Evolutionary conservation across 2,113 vertebrate species (phyloP), one percentile per base, ranked within the genome.

Genomic region (Propithecus coquereli): DNA sequence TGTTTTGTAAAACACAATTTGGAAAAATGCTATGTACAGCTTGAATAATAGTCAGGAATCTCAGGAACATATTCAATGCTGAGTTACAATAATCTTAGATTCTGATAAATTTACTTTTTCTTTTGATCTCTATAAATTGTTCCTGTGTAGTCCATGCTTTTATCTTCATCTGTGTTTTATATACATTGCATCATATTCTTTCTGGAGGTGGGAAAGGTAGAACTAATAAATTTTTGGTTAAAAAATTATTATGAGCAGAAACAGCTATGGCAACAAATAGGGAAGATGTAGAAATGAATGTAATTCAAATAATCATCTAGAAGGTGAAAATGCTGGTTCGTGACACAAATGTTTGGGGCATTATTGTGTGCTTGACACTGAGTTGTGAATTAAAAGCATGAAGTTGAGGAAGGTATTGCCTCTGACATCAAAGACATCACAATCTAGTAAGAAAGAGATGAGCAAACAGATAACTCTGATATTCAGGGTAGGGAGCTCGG

Each of bases 361-460:
- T 43, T 52, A 22, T 5, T 0, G 18, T 12, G 1, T 2, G 3
- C 52, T 71, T 52, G 61, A 45, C 27, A 5, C 0, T 79, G 70
- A 23, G 59, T n/a, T 37, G 3, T 13, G 27, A 68, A 59, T 52
- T 25, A 81, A 59, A 40, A 52, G 23, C 2, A 11, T 40, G 30
- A 65, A 47, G 37, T 37, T 65, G 8, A 65, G 47, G 32, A n/a
- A 70, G 32, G 54, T 2, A 10, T 45, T 37, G 54, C 65, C 66
- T 68, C 52, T 79, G 43, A 54, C 16, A 18, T 50, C 63, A 84
- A n/a, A 10, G 32, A 54, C 30, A 6, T 83, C 16, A 22, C 18
- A 22, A 16, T 54, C 32, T 23, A 63, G 52, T 16, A 34, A 50
- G 50, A 70, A 20, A 94, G 37, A 71, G 9, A 45, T 57, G 27